phyloP scores from a whole-genome alignment of 2,797 vertebrate species.

The Pachyuromys duprasi region DNA sequence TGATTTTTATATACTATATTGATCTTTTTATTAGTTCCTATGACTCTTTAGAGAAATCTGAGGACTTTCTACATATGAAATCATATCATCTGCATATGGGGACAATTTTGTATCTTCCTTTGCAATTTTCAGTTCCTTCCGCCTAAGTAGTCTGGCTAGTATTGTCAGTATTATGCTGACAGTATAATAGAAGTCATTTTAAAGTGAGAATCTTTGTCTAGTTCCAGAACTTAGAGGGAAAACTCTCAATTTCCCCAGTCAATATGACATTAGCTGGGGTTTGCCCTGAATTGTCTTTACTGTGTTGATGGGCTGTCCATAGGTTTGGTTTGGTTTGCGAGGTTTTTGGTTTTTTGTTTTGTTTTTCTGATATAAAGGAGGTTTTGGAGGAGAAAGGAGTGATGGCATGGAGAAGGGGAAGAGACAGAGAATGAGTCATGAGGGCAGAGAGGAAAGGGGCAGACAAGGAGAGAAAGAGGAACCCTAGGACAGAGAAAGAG shows the following conservation, averaged over 20 bases:
- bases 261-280: background rate
- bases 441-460: too few species aligned
- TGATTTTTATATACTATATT: background rate
- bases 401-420: too few species aligned
- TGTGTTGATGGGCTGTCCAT: background rate
- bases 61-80: background rate
- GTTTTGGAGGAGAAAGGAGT: too few species aligned
- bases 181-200: background rate
- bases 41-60: background rate
- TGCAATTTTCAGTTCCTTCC: background rate
- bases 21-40: background rate
- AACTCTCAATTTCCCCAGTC: background rate
- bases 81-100: background rate
- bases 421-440: too few species aligned
- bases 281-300: background rate
- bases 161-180: background rate
- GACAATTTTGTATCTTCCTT: background rate
- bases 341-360: too few species aligned
- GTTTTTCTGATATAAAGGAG: too few species aligned
- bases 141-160: background rate
- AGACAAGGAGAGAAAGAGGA: too few species aligned
- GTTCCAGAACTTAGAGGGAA: background rate
- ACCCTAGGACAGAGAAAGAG: too few species aligned
- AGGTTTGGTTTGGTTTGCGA: background rate
- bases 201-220: background rate